Base-by-base conservation (phyloP, 2,888 invertebrate genomes). In the Cataglyphis rosenhaueri region DNA sequence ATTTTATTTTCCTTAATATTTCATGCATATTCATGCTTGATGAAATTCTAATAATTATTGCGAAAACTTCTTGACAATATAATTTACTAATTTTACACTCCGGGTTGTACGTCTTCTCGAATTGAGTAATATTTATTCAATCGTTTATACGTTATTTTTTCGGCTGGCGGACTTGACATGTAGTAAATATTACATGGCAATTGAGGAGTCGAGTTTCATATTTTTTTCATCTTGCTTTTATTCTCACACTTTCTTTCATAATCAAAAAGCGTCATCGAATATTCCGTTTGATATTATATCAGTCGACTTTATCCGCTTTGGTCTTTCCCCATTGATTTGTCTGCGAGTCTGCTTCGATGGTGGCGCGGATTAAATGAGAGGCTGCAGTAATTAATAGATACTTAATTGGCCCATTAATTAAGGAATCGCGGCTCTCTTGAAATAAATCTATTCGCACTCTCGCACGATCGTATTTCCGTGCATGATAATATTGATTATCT, bases 371-470 rank as follows among this genome's bases (percentile, higher is more conserved):
- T 78, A 70, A 78, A 78, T 59, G 57, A 29, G 57, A n/a, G 48
- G 55, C 76, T 41, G 55, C 57, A 32, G 44, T 44, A 78, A 57
- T 78, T 78, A 78, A 78, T 78, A 59, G 44, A 32, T 59, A 44
- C 73, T 78, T 79, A 79, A 79, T 71, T 44, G 59, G 44, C 25
- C 35, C 44, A 25, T 79, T 79, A 79, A 79, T 79, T 79, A 79
- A 79, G 73, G 21, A 59, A 18, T 78, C 76, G 41, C 15, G 70
- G 15, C 55, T 29, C 57, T 78, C 57, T 78, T 57, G 71, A 73
- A 79, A 78, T 71, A 73, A 79, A 73, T 21, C 73, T 78, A 70
- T 78, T 78, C 59, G 44, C 76, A 55, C 57, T 41, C 48, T 79
- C 73, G 57, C 61, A 55, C 65, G 64, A 65, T 65, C 65, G 55